Evolutionary conservation across 92 coral and sea anemone genomes (phyloP).

Genomic region (Palythoa heliodiscus): DNA sequence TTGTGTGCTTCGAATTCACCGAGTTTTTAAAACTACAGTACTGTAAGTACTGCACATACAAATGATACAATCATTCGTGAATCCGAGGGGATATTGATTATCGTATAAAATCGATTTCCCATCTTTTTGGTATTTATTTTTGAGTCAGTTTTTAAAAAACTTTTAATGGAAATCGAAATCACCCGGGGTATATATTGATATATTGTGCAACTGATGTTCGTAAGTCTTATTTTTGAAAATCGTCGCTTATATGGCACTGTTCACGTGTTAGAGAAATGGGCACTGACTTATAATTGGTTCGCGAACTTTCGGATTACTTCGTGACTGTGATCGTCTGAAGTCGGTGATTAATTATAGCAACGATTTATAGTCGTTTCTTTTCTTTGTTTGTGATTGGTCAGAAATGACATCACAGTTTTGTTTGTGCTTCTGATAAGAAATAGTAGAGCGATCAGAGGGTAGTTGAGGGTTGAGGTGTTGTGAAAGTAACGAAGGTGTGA

Average conservation of each 20-base stretch:
- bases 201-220: neutral
- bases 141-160: neutral
- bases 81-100: no score
- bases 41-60: no score
- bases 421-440: conserved; percentile 51
- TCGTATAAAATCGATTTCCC: no score
- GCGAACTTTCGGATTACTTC: conserved; percentile 35
- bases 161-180: neutral
- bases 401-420: conserved; percentile 84
- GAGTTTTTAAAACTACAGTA: no score
- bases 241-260: neutral
- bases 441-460: neutral
- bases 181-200: neutral
- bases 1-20: no score
- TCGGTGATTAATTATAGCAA: conserved; percentile 41
- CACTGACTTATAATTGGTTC: conserved; percentile 5
- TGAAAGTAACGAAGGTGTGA: neutral
- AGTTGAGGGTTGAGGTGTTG: conserved; percentile 1
- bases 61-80: no score
- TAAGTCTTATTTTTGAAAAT: conserved; percentile 27
- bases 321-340: conserved; percentile 18
- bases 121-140: no score
- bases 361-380: conserved; percentile 16
- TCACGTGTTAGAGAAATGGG: neutral
- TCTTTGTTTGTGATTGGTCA: conserved; percentile 80